Conservation (phyloP, 2,113 vertebrate genomes). For the Macrotis lagotis region DNA sequence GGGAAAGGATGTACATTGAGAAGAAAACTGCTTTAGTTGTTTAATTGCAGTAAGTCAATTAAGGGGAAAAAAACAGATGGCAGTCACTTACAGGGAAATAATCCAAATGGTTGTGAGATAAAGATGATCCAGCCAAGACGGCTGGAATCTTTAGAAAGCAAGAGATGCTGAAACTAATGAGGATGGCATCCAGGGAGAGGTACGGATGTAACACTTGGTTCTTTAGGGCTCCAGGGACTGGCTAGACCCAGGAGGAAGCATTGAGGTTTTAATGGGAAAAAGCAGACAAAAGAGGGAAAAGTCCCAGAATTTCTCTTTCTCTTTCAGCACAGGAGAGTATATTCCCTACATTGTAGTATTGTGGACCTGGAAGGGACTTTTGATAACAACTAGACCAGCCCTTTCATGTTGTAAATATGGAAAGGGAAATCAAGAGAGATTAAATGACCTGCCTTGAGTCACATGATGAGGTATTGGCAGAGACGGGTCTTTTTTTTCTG, state of each 20-base stretch:
- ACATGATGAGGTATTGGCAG: neutral
- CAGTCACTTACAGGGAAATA: neutral
- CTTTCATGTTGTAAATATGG: neutral
- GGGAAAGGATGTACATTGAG: neutral
- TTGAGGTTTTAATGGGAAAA: neutral
- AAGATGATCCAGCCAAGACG: neutral
- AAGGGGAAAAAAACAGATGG: neutral
- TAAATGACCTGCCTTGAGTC: neutral
- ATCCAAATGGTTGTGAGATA: constrained; percentile 9
- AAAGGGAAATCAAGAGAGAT: neutral
- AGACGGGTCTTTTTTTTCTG: neutral
- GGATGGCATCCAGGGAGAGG: neutral
- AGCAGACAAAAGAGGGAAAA: neutral
- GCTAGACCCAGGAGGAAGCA: neutral
- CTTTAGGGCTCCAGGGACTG: neutral
- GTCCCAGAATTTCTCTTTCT: neutral
- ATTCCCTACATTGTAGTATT: neutral
- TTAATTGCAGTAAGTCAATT: neutral
- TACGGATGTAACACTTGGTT: neutral
- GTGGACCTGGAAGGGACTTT: neutral
- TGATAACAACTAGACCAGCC: neutral
- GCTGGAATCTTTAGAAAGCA: neutral
- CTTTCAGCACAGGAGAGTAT: neutral
- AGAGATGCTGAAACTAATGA: neutral
- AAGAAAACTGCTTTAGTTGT: neutral